Percentiles rank a stretch among this genome's conserved stretches.
Evolutionary conservation across 2,113 vertebrate genomes (phyloP).

Genomic region (Xyrauchen texanus): DNA sequence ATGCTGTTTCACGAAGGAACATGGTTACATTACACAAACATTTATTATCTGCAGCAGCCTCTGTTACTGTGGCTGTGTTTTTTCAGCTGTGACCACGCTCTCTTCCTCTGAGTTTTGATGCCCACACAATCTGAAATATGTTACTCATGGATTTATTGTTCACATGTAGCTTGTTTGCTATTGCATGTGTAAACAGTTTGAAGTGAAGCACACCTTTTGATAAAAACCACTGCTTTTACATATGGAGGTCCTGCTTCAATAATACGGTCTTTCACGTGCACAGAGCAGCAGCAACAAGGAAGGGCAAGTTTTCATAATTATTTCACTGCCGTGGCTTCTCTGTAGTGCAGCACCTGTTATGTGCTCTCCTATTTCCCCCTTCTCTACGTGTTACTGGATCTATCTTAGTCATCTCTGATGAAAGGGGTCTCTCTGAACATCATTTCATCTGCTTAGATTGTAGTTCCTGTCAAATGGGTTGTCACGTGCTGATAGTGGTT

Average conservation of each 20-base stretch:
- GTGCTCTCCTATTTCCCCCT: not conserved
- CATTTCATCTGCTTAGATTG: not conserved
- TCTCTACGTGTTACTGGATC: not conserved
- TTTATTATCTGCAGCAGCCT: not conserved
- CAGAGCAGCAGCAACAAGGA: conserved; percentile 11
- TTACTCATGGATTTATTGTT: too few relatives aligned
- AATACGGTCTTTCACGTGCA: not conserved
- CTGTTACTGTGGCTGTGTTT: too few relatives aligned
- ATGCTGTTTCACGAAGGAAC: conserved; percentile 27
- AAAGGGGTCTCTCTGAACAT: not conserved
- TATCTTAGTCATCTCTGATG: too few relatives aligned
- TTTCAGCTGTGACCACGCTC: too few relatives aligned
- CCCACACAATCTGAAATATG: too few relatives aligned
- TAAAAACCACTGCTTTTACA: conserved; percentile 19
- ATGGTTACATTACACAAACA: conserved; percentile 17
- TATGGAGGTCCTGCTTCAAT: not conserved
- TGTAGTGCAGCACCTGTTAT: conserved; percentile 5
- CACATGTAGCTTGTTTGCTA: not conserved
- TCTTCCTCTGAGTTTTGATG: too few relatives aligned
- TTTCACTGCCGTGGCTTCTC: not conserved
- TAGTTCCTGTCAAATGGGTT: not conserved
- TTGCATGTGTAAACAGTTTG: not conserved
- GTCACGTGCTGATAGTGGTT: not conserved
- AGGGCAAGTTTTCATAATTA: not conserved
- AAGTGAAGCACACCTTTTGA: conserved; percentile 12